Evolutionary conservation across 1,140 invertebrate species (phyloP).

Genomic region (Drosophila pruinosa): DNA sequence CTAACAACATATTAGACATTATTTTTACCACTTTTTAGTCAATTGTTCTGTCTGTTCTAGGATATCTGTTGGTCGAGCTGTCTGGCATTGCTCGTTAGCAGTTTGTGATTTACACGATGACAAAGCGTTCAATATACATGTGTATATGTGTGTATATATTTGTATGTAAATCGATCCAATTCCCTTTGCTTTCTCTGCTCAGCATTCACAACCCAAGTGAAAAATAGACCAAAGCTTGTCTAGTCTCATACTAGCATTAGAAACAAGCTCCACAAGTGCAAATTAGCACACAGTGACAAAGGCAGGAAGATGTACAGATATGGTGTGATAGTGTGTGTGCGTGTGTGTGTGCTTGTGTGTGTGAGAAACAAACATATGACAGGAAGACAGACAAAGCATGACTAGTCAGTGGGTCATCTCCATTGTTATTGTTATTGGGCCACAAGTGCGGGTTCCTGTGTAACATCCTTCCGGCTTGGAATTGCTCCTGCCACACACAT

Average conservation of each 20-base stretch:
- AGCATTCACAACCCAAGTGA: neutral
- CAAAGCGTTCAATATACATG: neutral
- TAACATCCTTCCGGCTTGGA: constrained; percentile 62
- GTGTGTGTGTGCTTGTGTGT: neutral
- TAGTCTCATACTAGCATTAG: constrained; percentile 27
- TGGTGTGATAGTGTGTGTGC: too few relatives aligned
- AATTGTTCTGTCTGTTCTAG: neutral
- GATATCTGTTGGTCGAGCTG: neutral
- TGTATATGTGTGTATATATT: neutral
- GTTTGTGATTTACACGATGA: constrained; percentile 52
- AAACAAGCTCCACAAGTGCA: constrained; percentile 39
- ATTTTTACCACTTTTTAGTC: too few relatives aligned
- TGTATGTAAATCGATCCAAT: constrained; percentile 19
- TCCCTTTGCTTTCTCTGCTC: neutral
- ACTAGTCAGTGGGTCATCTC: constrained; percentile 31
- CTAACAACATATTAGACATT: too few relatives aligned
- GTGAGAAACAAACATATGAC: constrained; percentile 10
- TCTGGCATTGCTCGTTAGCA: neutral
- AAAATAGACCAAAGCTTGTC: constrained; percentile 45
- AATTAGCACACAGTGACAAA: constrained; percentile 40
- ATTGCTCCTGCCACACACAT: constrained; percentile 28
- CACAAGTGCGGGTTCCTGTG: constrained; percentile 61
- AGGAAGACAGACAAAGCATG: constrained; percentile 11
- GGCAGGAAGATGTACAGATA: neutral
- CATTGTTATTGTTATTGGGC: constrained; percentile 27